Percentiles rank a stretch among this genome's conserved stretches.
Conservation (phyloP, 2,797 vertebrate genomes). For the Alcedo atthis region DNA sequence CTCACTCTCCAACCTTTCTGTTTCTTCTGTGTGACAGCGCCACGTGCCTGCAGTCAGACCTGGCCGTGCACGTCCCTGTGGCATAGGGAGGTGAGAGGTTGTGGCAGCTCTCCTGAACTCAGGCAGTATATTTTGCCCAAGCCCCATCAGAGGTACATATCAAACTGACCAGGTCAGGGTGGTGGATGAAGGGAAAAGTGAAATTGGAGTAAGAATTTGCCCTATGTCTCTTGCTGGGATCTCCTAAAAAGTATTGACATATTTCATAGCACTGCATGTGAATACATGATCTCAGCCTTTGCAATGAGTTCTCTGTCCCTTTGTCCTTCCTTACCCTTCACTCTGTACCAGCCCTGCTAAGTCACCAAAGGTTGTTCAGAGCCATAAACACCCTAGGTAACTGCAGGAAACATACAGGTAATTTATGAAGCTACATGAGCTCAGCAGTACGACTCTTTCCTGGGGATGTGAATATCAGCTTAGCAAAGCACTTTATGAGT, state of each 20-base stretch:
- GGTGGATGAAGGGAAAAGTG: background rate
- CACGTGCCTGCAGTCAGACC: rapidly evolving
- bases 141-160: background rate
- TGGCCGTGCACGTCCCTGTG: background rate
- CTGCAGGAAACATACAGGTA: background rate
- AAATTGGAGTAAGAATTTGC: background rate
- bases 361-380: background rate
- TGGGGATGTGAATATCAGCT: background rate
- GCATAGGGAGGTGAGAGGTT: rapidly evolving
- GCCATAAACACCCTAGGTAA: background rate
- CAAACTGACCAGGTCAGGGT: background rate
- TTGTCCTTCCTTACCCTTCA: background rate
- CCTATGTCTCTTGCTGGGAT: background rate
- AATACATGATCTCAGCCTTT: background rate
- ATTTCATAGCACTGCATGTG: background rate
- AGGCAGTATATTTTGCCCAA: background rate
- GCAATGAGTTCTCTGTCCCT: background rate
- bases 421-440: background rate
- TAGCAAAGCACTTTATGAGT: conserved; percentile 7
- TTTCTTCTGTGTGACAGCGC: background rate
- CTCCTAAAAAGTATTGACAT: background rate
- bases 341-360: background rate
- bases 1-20: background rate
- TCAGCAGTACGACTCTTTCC: background rate
- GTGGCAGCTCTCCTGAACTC: background rate